Evolutionary conservation across 2,113 vertebrate species (phyloP).

Genomic region (Apodemus sylvaticus): DNA sequence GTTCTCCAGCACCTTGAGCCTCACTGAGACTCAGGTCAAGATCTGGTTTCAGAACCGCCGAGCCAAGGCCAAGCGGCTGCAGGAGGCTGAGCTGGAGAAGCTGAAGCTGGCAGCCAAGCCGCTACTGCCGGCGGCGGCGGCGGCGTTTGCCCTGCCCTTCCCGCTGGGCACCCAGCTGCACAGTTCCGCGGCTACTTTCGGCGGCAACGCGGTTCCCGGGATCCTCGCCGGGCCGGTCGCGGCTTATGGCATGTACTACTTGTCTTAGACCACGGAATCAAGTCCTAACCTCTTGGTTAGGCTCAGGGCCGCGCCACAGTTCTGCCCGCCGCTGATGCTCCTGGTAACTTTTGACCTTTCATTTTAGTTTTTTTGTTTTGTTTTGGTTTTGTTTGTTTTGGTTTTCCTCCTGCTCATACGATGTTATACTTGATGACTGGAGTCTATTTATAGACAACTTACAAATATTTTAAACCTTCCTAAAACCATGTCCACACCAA

Average conservation of each 20-base stretch:
- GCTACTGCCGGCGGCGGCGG: slow-evolving; percentile 94
- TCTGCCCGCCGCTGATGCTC: not conserved
- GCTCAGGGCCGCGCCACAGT: not conserved
- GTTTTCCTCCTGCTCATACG: not conserved
- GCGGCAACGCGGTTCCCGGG: slow-evolving; percentile 87
- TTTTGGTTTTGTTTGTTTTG: not conserved
- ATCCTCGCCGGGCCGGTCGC: slow-evolving; percentile 88
- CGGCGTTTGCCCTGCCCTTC: slow-evolving; percentile 96
- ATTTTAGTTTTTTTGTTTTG: not conserved
- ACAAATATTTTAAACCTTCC: slow-evolving; percentile 82
- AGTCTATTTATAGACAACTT: slow-evolving; percentile 16
- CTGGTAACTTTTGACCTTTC: not conserved
- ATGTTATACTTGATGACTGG: not conserved
- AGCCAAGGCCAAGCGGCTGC: slow-evolving; percentile 97
- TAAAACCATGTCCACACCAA: not conserved
- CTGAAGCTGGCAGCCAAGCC: slow-evolving; percentile 98
- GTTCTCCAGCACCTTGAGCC: slow-evolving; percentile 97
- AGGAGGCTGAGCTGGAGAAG: slow-evolving; percentile 97
- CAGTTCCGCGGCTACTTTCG: slow-evolving; percentile 65
- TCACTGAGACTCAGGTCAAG: slow-evolving; percentile 99
- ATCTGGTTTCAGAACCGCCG: slow-evolving; percentile 99
- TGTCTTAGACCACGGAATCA: slow-evolving; percentile 83
- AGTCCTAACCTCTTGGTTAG: too few relatives aligned
- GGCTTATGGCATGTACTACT: slow-evolving; percentile 91
- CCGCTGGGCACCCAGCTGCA: slow-evolving; percentile 91